phyloP scores from a whole-genome alignment of 2,888 invertebrate genomes.

The Cantharis flavilabris region DNA sequence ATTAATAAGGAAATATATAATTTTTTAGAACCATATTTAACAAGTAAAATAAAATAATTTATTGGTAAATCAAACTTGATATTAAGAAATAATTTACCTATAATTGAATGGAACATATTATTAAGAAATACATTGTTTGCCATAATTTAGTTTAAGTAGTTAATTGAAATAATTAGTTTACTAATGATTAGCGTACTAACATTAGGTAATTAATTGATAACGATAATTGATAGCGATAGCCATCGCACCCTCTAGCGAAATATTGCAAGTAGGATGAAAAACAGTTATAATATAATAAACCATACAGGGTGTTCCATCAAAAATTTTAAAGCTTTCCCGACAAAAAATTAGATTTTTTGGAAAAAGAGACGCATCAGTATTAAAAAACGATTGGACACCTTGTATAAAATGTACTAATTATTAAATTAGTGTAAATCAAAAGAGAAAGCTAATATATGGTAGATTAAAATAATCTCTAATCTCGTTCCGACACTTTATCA shows the following conservation, averaged over 20 bases:
- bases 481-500: background rate
- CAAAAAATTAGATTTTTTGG: background rate
- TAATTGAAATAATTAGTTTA: background rate
- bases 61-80: background rate
- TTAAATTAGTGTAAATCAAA: background rate
- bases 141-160: background rate
- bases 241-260: background rate
- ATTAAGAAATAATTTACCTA: background rate
- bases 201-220: background rate
- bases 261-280: background rate
- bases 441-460: background rate
- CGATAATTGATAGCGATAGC: background rate
- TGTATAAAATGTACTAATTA: background rate
- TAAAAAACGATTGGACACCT: background rate
- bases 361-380: background rate
- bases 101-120: background rate
- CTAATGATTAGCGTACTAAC: background rate
- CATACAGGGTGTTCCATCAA: background rate
- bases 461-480: background rate
- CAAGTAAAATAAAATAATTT: background rate
- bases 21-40: background rate
- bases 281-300: background rate
- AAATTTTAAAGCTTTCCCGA: background rate
- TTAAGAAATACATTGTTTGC: background rate
- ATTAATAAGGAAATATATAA: background rate